Base-by-base conservation (phyloP, 2,797 vertebrate species). In the Sebastes itinus region DNA sequence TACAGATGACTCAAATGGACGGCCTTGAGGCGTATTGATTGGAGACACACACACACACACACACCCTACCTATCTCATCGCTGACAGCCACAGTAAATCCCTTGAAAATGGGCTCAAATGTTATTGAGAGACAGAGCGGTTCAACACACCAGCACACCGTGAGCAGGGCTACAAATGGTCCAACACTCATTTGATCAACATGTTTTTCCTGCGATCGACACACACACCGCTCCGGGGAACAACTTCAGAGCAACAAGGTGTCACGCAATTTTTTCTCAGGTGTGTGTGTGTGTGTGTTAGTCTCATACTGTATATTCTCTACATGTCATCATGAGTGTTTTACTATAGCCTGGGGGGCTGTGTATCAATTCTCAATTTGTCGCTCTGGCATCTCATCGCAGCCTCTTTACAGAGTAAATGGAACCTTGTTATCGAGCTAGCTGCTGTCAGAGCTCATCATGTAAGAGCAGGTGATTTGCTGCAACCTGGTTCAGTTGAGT, bases 21-120 rank as follows among this genome's bases (percentile, higher is more conserved):
- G 55, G 52, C 87, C 88, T 92, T 85, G 83, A 86, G 79, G 74
- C 72, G 68, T 88, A 92, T 91, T 88, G 91, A 92, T 89, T 78
- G 61, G 30, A 78, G 11, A 72, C 23, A 67, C 32, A 80, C 81
- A 79, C 27, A 46, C 35, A 38, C 35, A 38, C 62, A 59, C 73
- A 70, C 63, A 20, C n/a, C n/a, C n/a, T n/a, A n/a, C 68, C 22
- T 35, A 65, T 56, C 70, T 78, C 59, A 65, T 16, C 38, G 67
- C 81, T 79, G 80, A 75, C 82, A 88, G 63, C 56, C 12, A 33
- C 46, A 23, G 76, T 76, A 71, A 82, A 83, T 89, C 87, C 83
- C 72, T 80, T 46, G 62, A 58, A 90, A 90, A 75, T 67, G 75
- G 63, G 58, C 65, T 89, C 23, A 46, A 9, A 55, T 62, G 79